Evolutionary conservation across 2,888 invertebrate species (phyloP), one percentile per base, ranked within the genome.

Genomic region (Caenorhabditis afra): DNA sequence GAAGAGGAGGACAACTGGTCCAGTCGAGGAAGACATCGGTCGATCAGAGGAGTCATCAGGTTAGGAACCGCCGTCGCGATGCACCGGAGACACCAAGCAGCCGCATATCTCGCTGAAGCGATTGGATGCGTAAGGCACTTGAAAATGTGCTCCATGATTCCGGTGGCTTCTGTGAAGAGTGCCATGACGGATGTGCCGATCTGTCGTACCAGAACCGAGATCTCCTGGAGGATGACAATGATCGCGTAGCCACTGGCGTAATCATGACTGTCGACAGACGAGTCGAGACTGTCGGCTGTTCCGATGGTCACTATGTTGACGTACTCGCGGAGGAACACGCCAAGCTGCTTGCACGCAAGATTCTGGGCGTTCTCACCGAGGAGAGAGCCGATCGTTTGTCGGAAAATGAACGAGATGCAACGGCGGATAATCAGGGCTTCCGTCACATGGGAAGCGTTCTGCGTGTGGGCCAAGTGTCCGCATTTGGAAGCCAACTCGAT

Each of bases 341-440:
- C 94, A 65, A 99, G 94, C 91, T 97, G 96, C 90, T 96, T 95
- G 90, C 96, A 95, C 0, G 97, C 97, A 18, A 91, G 90, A 37
- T 95, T 94, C 91, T 99, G 99, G 10, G 97, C 96, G 88, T 97
- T 97, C 92, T 99, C 99, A 0, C 97, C 95, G 22, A 99, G 93
- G 93, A 98, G 94, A 91, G 95, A 95, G 0, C 98, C 81, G 12
- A 81, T 16, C 0, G 79, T 77, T 18, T 76, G 55, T 18, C 82
- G 71, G 10, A 85, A 62, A 16, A 85, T 96, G 91, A 96, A 99
- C 90, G 95, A 95, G 78, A 98, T 95, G 91, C 98, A 99, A 91
- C 97, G 97, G 85, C 98, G 94, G 0, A 97, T 96, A 91, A 97
- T 97, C 1, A 98, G 97, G 0, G 97, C 96, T 90, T 99, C 98